Evolutionary conservation across 2,888 invertebrate genomes (phyloP).

Genomic region (Lasiommata megera): DNA sequence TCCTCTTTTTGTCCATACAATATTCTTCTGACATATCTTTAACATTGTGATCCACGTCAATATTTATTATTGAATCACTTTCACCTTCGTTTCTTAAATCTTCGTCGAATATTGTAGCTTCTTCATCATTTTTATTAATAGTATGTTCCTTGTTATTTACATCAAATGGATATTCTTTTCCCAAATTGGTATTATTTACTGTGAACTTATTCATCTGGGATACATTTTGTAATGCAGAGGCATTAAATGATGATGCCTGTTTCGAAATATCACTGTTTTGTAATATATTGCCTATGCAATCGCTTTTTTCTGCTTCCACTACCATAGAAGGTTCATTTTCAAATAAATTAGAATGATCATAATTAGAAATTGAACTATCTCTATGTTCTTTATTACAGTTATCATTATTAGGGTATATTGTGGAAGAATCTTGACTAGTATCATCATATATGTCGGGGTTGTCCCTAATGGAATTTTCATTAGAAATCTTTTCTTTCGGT

Average conservation of each 20-base stretch:
- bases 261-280: neutral
- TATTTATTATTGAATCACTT: conserved; percentile 11
- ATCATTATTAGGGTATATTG: conserved; percentile 11
- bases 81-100: conserved; percentile 13
- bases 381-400: neutral
- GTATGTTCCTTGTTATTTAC: too few relatives aligned
- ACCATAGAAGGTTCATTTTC: neutral
- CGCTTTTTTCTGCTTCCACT: neutral
- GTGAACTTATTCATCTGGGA: neutral
- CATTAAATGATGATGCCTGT: neutral
- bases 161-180: too few relatives aligned
- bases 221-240: neutral
- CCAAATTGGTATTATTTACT: neutral
- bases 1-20: conserved; percentile 23
- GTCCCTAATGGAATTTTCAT: conserved; percentile 7
- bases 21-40: conserved; percentile 3
- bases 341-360: neutral
- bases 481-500: neutral
- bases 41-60: neutral
- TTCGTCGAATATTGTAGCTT: conserved; percentile 11
- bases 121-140: conserved; percentile 1
- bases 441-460: conserved; percentile 18
- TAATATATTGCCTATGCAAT: neutral
- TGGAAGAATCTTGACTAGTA: conserved; percentile 20
- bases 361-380: neutral